phyloP scores from a whole-genome alignment of 2,888 invertebrate species.

The Fragum fragum region DNA sequence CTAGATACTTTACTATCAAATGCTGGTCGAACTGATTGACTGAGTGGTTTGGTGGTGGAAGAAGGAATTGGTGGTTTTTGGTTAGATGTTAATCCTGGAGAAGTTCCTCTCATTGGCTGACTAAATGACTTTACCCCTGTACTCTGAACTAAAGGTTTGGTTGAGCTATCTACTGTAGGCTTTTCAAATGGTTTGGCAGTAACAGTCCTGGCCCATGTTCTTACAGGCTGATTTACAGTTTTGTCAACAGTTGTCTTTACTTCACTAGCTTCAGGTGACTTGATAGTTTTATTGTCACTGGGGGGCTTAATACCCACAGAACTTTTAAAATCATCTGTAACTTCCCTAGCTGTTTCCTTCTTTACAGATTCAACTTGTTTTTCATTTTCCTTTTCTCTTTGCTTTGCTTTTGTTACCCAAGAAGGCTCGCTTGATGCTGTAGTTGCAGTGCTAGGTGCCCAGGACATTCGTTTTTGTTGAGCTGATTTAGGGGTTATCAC shows the following conservation, averaged over 20 bases:
- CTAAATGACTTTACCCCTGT: conserved; percentile 19
- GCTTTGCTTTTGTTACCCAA: conserved; percentile 68
- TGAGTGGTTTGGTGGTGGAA: conserved; percentile 32
- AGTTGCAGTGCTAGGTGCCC: conserved; percentile 52
- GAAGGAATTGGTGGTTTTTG: conserved; percentile 38
- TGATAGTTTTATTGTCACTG: background rate
- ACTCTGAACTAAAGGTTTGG: conserved; percentile 27
- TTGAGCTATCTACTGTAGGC: conserved; percentile 25
- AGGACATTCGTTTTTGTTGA: conserved; percentile 59
- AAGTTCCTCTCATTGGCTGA: conserved; percentile 14
- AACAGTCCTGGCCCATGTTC: conserved; percentile 52
- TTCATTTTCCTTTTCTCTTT: conserved; percentile 57
- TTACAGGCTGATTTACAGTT: conserved; percentile 34
- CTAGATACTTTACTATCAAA: conserved; percentile 30
- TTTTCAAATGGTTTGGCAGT: conserved; percentile 48
- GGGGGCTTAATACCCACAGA: background rate
- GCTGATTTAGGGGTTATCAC: conserved; percentile 34
- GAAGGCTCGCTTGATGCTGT: conserved; percentile 60
- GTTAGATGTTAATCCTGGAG: conserved; percentile 16
- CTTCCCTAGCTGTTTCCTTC: conserved; percentile 59
- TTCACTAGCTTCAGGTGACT: background rate
- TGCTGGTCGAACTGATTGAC: conserved; percentile 34
- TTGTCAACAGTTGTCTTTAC: conserved; percentile 23
- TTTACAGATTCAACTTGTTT: conserved; percentile 46
- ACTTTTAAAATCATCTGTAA: conserved; percentile 42